Conservation (phyloP, 2,113 vertebrate species). For the Tinamus guttatus region DNA sequence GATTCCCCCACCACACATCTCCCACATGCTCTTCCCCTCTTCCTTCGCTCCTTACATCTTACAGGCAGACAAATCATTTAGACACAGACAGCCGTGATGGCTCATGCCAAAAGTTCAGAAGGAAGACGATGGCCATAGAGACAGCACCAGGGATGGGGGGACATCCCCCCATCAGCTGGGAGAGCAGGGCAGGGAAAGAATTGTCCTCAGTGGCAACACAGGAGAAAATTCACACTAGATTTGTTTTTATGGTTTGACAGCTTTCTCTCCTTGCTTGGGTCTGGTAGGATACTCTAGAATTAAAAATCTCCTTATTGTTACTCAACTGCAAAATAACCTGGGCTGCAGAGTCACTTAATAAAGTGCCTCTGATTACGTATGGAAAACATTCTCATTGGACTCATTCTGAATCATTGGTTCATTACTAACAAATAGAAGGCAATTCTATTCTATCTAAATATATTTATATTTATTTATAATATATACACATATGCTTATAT, state of each 20-base stretch:
- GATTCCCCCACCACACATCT: not conserved
- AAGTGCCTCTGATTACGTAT: too few relatives aligned
- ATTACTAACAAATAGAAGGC: too few relatives aligned
- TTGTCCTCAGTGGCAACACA: accelerated
- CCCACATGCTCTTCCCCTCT: not conserved
- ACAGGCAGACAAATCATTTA: not conserved
- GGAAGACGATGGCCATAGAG: accelerated
- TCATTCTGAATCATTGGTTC: not conserved
- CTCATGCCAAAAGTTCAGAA: accelerated
- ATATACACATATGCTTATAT: too few relatives aligned
- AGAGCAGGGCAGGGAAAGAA: not conserved
- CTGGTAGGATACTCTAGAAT: not conserved
- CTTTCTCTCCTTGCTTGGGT: not conserved
- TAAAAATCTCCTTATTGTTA: not conserved
- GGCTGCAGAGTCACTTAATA: not conserved
- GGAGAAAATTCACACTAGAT: not conserved
- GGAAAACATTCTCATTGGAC: too few relatives aligned
- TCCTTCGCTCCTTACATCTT: not conserved
- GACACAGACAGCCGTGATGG: not conserved
- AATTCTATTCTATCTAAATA: not conserved
- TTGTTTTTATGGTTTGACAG: not conserved
- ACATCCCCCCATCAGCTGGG: not conserved
- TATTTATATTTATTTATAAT: too few relatives aligned
- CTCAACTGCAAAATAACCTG: not conserved
- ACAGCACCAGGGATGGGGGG: not conserved